Evolutionary conservation across 2,888 invertebrate species (phyloP).

Genomic region (Merodon equestris): DNA sequence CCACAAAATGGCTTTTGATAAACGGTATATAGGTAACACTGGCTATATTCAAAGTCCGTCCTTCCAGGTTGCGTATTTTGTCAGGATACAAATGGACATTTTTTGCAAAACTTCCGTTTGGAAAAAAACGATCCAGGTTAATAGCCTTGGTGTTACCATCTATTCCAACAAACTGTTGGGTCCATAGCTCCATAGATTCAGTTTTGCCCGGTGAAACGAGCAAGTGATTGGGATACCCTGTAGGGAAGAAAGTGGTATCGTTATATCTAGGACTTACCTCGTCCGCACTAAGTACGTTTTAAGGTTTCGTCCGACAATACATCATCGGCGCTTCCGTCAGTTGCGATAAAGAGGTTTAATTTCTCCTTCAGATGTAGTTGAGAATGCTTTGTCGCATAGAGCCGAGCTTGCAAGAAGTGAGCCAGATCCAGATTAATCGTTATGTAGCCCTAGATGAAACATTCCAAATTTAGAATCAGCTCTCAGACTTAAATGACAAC

Average conservation of each 20-base stretch:
- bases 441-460: constrained; percentile 74
- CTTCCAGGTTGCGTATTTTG: constrained; percentile 76
- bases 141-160: constrained; percentile 75
- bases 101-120: constrained; percentile 74
- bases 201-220: constrained; percentile 73
- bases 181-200: constrained; percentile 75
- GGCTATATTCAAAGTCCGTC: constrained; percentile 74
- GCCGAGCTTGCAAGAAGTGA: constrained; percentile 74
- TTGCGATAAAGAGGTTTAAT: constrained; percentile 75
- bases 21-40: constrained; percentile 77
- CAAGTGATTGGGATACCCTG: constrained; percentile 77
- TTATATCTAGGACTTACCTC: no score
- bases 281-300: constrained; percentile 71
- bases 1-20: constrained; percentile 77
- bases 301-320: constrained; percentile 73
- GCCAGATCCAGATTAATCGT: constrained; percentile 73
- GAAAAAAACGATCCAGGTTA: constrained; percentile 75
- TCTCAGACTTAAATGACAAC: not conserved
- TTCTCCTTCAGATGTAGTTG: constrained; percentile 76
- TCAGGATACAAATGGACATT: constrained; percentile 76
- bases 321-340: constrained; percentile 72
- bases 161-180: constrained; percentile 77
- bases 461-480: not conserved
- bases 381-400: constrained; percentile 76
- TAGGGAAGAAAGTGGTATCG: no score